Conservation (phyloP, 2,797 vertebrate species). For the Cygnus olor region DNA sequence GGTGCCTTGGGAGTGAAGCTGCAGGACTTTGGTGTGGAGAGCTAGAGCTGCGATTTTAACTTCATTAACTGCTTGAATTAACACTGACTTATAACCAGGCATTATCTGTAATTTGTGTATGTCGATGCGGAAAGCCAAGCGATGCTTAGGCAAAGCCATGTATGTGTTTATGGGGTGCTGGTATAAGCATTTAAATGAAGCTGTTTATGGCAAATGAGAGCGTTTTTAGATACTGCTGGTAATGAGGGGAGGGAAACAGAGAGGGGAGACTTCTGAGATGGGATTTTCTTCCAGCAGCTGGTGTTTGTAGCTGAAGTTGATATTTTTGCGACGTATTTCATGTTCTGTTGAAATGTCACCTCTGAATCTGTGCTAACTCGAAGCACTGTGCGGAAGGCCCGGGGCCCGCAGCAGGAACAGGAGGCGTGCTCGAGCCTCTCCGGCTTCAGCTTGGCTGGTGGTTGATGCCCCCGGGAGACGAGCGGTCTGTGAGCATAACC, state of each 20-base stretch:
- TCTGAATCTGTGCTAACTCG: background rate
- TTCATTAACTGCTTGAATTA: background rate
- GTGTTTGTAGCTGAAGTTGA: background rate
- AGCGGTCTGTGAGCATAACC: background rate
- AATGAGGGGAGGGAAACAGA: background rate
- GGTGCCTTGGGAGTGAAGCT: background rate
- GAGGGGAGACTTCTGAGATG: background rate
- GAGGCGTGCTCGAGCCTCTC: background rate
- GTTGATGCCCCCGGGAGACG: background rate
- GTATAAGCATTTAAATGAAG: background rate
- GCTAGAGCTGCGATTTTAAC: background rate
- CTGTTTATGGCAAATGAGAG: background rate
- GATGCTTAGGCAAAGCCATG: background rate
- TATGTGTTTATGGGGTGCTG: background rate
- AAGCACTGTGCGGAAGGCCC: background rate
- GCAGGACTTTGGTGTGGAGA: background rate
- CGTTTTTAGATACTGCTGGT: background rate
- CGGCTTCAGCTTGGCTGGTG: background rate
- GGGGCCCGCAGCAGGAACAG: background rate
- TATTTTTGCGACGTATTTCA: background rate
- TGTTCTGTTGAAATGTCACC: background rate
- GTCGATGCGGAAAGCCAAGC: background rate
- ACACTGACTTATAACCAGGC: background rate
- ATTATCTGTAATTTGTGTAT: rapidly evolving
- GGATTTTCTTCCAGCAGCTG: background rate